A percentile compares a stretch with the other conserved stretches of the same genome.
Evolutionary conservation across 1,140 invertebrate species (phyloP).

Genomic region (Armadillidium nasatum): DNA sequence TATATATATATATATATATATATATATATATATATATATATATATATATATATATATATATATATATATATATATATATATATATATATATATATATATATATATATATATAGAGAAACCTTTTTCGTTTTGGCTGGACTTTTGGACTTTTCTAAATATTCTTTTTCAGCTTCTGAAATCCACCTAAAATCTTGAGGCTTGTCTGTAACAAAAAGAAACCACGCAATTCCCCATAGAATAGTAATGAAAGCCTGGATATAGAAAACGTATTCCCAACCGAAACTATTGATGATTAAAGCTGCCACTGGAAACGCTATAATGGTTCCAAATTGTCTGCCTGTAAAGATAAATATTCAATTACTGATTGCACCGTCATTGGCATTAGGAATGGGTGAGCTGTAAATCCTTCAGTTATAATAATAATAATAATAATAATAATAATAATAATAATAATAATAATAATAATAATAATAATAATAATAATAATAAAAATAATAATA

Average conservation of each 20-base stretch:
- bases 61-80: slow-evolving; percentile 20
- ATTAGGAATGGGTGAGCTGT: too few relatives aligned
- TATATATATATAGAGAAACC: slow-evolving; percentile 28
- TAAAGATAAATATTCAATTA: too few relatives aligned
- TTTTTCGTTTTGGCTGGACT: slow-evolving; percentile 34
- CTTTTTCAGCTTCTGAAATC: slow-evolving; percentile 52
- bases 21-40: slow-evolving; percentile 21
- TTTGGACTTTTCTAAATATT: slow-evolving; percentile 50
- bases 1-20: slow-evolving; percentile 19
- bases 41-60: slow-evolving; percentile 23
- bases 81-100: slow-evolving; percentile 15
- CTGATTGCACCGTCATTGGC: too few relatives aligned
- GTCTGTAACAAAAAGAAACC: slow-evolving; percentile 54
- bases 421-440: neutral
- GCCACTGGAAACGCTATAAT: slow-evolving; percentile 68
- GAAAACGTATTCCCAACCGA: slow-evolving; percentile 75
- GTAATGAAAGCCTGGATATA: slow-evolving; percentile 55
- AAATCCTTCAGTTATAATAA: too few relatives aligned
- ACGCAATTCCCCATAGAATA: slow-evolving; percentile 54
- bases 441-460: neutral
- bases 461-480: neutral
- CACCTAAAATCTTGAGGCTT: slow-evolving; percentile 52
- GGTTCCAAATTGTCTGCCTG: slow-evolving; percentile 67
- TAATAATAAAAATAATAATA: neutral
- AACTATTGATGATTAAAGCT: slow-evolving; percentile 58